Percentiles rank a stretch among this genome's conserved stretches.
These are phyloP conservation scores for Brachionus asplanchnoidis DNA, from an alignment of 1,140 invertebrate genomes.

Conservation along the genomic window DNA sequence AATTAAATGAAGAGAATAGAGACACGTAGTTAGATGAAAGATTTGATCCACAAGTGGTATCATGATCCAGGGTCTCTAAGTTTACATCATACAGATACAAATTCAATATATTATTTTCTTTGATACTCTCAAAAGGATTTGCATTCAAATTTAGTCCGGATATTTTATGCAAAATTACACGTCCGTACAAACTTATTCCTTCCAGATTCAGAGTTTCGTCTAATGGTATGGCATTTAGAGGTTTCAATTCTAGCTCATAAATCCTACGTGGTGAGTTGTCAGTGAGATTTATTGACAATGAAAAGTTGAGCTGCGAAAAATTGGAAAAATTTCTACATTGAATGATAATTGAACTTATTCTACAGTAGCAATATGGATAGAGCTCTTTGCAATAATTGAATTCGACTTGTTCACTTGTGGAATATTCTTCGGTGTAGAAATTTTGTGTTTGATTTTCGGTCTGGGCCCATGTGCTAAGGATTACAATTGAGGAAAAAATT, in stretches of 20 bases:
- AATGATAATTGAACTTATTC: background rate
- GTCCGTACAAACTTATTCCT: background rate
- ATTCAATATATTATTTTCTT: background rate
- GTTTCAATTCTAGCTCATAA: background rate
- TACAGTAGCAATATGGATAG: background rate
- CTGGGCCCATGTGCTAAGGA: background rate
- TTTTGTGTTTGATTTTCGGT: background rate
- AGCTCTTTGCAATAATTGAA: background rate
- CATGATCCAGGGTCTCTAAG: background rate
- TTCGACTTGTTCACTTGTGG: background rate
- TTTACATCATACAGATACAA: slow-evolving; percentile 4
- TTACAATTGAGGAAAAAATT: no score
- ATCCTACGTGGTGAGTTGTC: background rate
- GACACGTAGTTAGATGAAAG: background rate
- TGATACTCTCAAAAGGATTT: background rate
- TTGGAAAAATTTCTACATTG: background rate
- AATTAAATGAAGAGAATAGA: slow-evolving; percentile 16
- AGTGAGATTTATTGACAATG: background rate
- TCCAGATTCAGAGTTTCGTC: background rate
- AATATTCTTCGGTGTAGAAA: background rate
- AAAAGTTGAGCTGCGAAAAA: slow-evolving; percentile 5
- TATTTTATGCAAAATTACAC: background rate
- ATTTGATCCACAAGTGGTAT: background rate
- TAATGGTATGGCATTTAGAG: background rate
- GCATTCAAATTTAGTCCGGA: background rate